Base-by-base conservation (phyloP, 2,797 vertebrate genomes). In the Cottoperca gobio region DNA sequence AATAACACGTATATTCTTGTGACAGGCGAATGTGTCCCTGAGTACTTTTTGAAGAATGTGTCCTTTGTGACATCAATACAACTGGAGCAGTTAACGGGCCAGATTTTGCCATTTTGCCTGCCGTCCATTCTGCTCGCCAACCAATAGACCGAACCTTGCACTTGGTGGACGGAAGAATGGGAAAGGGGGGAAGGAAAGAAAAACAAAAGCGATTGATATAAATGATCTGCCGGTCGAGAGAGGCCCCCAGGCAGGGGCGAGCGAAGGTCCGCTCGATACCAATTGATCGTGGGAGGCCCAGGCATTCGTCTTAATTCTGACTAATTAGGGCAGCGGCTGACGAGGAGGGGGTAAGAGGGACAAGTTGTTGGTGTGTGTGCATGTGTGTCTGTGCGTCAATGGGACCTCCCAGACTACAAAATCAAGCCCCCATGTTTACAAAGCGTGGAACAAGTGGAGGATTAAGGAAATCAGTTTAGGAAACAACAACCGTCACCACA, bases 241-340 rank as follows among this genome's bases (percentile, higher is more conserved):
- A 88, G 86, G 82, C 87, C 90, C 91, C 81, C 70, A 87, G 89
- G 91, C 89, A 67, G 89, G 84, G 88, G 83, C 79, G 75, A 88
- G 90, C 86, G 88, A 88, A 90, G 91, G 90, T 93, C 89, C 79
- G 91, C 87, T 95, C 93, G 74, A 95, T 95, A 93, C 81, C 90
- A 91, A 94, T 95, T 93, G 93, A 95, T 95, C 83, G 91, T 79
- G 86, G 89, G 91, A 94, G 93, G 93, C 88, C 91, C 85, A 92
- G 90, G 89, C 94, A 95, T 95, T 95, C 81, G 90, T 95, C 94
- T 95, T 95, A 94, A 96, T 95, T 95, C 91, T 79, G 87, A 93
- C 94, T 95, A 95, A 96, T 95, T 95, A 95, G 90, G 91, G 91
- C 84, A 73, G 80, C 24, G 81, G 85, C 86, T 93, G 91, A 93